A percentile compares a stretch with the other conserved stretches of the same genome.
phyloP scores from a whole-genome alignment of 2,888 invertebrate genomes.

The Nymphalis c-album region DNA sequence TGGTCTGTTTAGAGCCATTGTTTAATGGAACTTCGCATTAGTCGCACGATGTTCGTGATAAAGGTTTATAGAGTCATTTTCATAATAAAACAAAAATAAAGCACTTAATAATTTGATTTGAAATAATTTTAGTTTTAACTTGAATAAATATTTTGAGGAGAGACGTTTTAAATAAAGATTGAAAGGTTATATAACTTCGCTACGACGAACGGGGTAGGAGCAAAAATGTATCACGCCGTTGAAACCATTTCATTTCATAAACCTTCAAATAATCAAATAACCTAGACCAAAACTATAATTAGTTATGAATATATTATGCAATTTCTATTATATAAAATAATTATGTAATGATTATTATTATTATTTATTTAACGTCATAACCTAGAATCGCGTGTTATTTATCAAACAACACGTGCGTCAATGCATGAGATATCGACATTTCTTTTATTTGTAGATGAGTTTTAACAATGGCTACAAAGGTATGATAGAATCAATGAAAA shows the following conservation, averaged over 20 bases:
- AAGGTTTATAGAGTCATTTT: background rate
- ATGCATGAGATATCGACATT: background rate
- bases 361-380: background rate
- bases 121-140: no score
- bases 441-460: background rate
- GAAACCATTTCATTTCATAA: no score
- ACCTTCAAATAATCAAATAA: no score
- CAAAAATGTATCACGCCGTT: no score
- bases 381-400: background rate
- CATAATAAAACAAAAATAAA: no score
- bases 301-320: background rate
- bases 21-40: conserved; percentile 1
- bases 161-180: no score
- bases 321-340: background rate
- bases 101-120: no score
- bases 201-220: no score
- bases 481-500: no score
- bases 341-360: background rate
- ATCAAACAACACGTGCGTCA: background rate
- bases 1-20: conserved; percentile 4
- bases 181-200: no score
- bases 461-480: background rate
- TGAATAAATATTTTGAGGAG: no score
- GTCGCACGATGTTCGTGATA: background rate
- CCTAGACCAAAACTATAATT: background rate